Conservation (phyloP, 2,797 vertebrate genomes). For the Gorsachius magnificus region DNA sequence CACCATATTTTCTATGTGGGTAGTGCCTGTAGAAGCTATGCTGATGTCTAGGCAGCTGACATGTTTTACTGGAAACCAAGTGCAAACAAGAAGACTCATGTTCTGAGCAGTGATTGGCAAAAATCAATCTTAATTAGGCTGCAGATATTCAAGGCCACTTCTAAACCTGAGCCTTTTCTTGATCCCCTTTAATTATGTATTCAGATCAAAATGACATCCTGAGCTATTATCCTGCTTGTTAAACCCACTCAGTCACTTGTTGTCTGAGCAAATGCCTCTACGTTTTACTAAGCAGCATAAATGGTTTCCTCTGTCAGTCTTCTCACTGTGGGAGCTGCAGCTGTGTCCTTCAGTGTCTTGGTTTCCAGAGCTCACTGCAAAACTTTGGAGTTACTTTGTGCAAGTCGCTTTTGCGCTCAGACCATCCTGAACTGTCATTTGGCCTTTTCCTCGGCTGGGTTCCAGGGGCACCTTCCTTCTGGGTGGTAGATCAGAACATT, state of each 20-base stretch:
- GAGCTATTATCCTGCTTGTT: slow-evolving; percentile 49
- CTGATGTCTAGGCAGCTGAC: not conserved
- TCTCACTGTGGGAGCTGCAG: not conserved
- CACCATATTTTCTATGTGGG: not conserved
- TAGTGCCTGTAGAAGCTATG: not conserved
- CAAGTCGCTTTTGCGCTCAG: not conserved
- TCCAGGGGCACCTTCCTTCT: not conserved
- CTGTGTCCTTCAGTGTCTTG: not conserved
- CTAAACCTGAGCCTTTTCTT: slow-evolving; percentile 51
- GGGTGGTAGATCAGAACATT: not conserved
- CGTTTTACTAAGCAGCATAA: not conserved
- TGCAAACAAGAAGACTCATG: not conserved
- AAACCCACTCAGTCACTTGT: slow-evolving; percentile 44
- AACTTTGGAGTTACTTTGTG: not conserved
- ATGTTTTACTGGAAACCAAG: not conserved
- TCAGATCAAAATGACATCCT: slow-evolving; percentile 57
- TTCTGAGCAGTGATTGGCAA: slow-evolving; percentile 34
- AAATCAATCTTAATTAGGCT: slow-evolving; percentile 67
- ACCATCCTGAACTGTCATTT: not conserved
- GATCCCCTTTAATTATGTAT: slow-evolving; percentile 57
- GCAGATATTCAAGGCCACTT: slow-evolving; percentile 43
- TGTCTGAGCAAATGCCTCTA: slow-evolving; percentile 2
- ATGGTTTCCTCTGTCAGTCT: not conserved
- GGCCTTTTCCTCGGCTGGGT: not conserved
- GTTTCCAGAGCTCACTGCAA: not conserved